phyloP scores from a whole-genome alignment of 2,888 invertebrate genomes.

The Lithophane socia region DNA sequence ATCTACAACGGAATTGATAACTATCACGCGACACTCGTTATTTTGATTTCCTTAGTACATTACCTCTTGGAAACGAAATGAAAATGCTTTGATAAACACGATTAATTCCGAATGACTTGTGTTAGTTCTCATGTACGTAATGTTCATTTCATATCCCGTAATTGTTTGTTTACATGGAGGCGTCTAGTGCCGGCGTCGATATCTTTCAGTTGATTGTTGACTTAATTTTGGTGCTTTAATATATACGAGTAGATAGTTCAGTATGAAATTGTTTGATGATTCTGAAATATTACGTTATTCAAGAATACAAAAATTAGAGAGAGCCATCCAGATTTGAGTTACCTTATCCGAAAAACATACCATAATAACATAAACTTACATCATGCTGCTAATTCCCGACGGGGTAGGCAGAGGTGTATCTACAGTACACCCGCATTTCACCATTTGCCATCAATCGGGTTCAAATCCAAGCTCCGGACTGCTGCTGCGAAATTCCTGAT shows the following conservation, averaged over 20 bases:
- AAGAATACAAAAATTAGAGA: background rate
- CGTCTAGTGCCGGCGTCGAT: conserved; percentile 44
- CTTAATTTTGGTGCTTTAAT: conserved; percentile 45
- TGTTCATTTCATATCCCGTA: conserved; percentile 73
- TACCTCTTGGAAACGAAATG: conserved; percentile 79
- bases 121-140: conserved; percentile 69
- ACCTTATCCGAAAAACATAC: no score
- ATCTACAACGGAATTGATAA: conserved; percentile 73
- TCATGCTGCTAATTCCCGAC: no score
- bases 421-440: no score
- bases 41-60: conserved; percentile 86
- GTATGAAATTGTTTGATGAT: background rate
- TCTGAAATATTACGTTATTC: background rate
- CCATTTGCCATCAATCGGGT: background rate
- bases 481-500: no score
- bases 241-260: background rate
- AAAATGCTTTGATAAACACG: conserved; percentile 80
- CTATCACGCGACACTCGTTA: conserved; percentile 84
- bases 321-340: background rate
- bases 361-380: no score
- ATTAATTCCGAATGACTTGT: conserved; percentile 81
- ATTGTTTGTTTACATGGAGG: conserved; percentile 76
- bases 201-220: conserved; percentile 61
- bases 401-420: no score
- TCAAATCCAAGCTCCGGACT: no score